Evolutionary conservation across 2,113 vertebrate genomes (phyloP), one percentile per base, ranked within the genome.

Genomic region (Mesocricetus auratus): DNA sequence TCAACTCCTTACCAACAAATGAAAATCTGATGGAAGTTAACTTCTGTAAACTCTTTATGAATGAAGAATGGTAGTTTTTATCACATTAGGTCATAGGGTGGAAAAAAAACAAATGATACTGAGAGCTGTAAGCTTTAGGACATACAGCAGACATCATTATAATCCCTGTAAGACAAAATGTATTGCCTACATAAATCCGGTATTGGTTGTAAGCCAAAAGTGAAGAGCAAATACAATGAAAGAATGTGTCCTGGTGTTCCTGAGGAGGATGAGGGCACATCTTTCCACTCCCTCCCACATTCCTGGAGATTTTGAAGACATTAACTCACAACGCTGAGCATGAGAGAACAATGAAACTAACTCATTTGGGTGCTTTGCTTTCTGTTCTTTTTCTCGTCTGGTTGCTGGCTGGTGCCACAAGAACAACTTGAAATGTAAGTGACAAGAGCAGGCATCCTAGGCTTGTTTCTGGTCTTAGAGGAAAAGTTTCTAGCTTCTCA

Each of bases 51-150:
- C 7, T 50, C 95, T 94, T 50, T 17, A 91, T 88, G 77, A 92
- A 87, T 74, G 31, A 92, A 78, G 58, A 93, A 75, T 31, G 45
- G 45, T 86, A 81, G 15, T 78, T 94, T 56, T 86, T 95, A 77
- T 68, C 62, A 83, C 71, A 83, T 36, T 71, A 17, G 39, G 88
- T 90, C 88, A 77, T 66, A 56, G 15, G 53, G 79, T 22, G 3
- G 53, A 56, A 9, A 74, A 91, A 95, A 92, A 89, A 13, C 33
- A 94, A 96, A 82, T 88, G 47, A 31, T 69, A 87, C 64, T 5
- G 9, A 56, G 58, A 91, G 31, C 31, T 90, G 15, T 64, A 64
- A 92, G 78, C 33, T 64, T 7, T 47, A 69, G 45, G 11, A 74
- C 74, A 53, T 26, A 81, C 17, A 85, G 42, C 62, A 93, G 92